phyloP scores from a whole-genome alignment of 2,113 vertebrate species.

The Rhinolophus ferrumequinum region DNA sequence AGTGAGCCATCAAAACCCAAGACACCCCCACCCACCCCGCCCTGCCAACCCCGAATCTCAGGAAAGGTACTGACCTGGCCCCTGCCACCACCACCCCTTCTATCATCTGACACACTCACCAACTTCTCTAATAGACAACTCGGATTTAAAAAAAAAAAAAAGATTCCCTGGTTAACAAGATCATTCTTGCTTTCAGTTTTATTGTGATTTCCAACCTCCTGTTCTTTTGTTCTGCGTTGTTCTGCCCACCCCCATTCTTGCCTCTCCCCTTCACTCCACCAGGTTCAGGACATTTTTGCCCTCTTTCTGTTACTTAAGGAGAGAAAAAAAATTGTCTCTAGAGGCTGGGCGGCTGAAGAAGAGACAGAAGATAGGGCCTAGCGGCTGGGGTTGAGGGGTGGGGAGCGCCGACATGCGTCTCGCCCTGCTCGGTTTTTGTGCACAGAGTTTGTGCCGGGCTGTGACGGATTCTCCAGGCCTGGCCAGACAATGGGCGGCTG shows the following conservation, averaged over 20 bases:
- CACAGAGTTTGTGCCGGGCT: constrained; percentile 90
- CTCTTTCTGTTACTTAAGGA: constrained; percentile 86
- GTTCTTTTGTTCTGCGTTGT: constrained; percentile 84
- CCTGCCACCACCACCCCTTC: constrained; percentile 49
- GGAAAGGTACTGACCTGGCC: constrained; percentile 24
- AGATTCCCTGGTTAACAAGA: constrained; percentile 86
- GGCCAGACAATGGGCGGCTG: constrained; percentile 90
- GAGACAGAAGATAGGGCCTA: constrained; percentile 86
- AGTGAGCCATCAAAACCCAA: constrained; percentile 81
- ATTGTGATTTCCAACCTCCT: constrained; percentile 85
- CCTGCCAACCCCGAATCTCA: background rate
- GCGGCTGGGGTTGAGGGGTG: constrained; percentile 83
- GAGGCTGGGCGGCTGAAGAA: constrained; percentile 86
- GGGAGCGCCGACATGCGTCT: constrained; percentile 52
- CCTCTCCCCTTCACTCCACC: background rate
- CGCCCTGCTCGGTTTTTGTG: constrained; percentile 91
- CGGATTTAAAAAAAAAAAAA: background rate
- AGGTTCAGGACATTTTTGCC: constrained; percentile 85
- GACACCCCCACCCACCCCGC: no score
- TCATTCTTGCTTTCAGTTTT: constrained; percentile 88
- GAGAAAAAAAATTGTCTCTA: constrained; percentile 86
- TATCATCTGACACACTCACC: constrained; percentile 66
- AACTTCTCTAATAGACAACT: constrained; percentile 80
- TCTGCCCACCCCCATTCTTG: constrained; percentile 73
- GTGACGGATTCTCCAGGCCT: constrained; percentile 89